Evolutionary conservation across 2,888 invertebrate species (phyloP).

Genomic region (Chesias legatella): DNA sequence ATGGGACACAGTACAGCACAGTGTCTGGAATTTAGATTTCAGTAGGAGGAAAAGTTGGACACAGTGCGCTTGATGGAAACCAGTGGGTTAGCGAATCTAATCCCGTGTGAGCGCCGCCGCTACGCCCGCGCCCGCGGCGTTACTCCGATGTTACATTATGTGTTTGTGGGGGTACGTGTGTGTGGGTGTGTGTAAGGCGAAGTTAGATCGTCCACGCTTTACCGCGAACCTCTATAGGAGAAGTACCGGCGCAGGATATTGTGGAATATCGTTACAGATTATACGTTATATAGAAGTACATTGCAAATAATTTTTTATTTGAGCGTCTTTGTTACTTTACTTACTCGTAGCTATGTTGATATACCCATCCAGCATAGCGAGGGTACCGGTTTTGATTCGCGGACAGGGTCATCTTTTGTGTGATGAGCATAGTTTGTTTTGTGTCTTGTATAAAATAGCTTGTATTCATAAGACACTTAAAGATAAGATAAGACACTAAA

Average conservation of each 20-base stretch:
- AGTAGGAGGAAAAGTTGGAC: constrained; percentile 14
- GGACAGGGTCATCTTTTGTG: too few species aligned
- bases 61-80: constrained; percentile 38
- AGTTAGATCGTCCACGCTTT: constrained; percentile 81
- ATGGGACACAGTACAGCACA: constrained; percentile 21
- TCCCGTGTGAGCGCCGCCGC: constrained; percentile 60
- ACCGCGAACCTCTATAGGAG: constrained; percentile 77
- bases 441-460: too few species aligned
- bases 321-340: too few species aligned
- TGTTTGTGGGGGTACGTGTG: constrained; percentile 31
- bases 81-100: constrained; percentile 57
- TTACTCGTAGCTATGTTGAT: too few species aligned
- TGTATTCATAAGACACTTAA: too few species aligned
- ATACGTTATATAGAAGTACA: too few species aligned
- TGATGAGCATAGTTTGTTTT: too few species aligned
- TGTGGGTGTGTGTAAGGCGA: constrained; percentile 67
- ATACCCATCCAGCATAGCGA: too few species aligned
- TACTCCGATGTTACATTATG: constrained; percentile 38
- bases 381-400: too few species aligned
- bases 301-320: too few species aligned
- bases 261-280: constrained; percentile 19
- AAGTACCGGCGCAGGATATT: constrained; percentile 44
- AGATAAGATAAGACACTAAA: too few species aligned
- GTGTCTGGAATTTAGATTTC: constrained; percentile 22
- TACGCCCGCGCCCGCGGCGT: constrained; percentile 62